Evolutionary conservation across 2,113 vertebrate species (phyloP).

Genomic region (Taurulus bubalis): DNA sequence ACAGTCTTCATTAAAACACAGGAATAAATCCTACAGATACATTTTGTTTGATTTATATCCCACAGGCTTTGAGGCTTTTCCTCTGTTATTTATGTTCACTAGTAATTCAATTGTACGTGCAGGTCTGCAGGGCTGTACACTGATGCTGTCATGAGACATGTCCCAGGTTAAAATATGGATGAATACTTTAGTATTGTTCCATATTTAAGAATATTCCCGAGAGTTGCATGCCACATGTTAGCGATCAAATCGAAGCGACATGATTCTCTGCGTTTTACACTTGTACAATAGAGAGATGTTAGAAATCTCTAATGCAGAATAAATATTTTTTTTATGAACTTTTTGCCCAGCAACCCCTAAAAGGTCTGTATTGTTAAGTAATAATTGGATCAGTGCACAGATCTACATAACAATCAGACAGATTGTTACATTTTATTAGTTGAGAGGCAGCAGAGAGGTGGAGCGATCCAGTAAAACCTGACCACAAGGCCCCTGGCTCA

Average conservation of each 20-base stretch:
- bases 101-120: not conserved
- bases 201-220: constrained; percentile 2
- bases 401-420: constrained; percentile 63
- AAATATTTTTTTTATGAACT: too few species aligned
- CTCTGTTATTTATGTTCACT: constrained; percentile 5
- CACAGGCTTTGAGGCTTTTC: constrained; percentile 10
- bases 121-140: constrained; percentile 1
- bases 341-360: constrained; percentile 21
- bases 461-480: constrained; percentile 53
- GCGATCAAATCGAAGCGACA: not conserved
- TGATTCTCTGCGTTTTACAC: not conserved
- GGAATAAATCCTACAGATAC: constrained; percentile 20
- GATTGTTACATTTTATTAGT: constrained; percentile 59
- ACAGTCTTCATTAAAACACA: constrained; percentile 42
- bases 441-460: constrained; percentile 50
- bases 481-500: constrained; percentile 74
- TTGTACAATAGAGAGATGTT: not conserved
- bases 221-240: not conserved
- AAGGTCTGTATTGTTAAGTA: constrained; percentile 22
- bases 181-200: not conserved
- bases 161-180: not conserved
- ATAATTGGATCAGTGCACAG: constrained; percentile 25
- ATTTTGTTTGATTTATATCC: constrained; percentile 41
- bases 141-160: not conserved
- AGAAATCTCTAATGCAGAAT: constrained; percentile 12